Base-by-base conservation (phyloP, 2,113 vertebrate genomes). In the Mustelus asterias region DNA sequence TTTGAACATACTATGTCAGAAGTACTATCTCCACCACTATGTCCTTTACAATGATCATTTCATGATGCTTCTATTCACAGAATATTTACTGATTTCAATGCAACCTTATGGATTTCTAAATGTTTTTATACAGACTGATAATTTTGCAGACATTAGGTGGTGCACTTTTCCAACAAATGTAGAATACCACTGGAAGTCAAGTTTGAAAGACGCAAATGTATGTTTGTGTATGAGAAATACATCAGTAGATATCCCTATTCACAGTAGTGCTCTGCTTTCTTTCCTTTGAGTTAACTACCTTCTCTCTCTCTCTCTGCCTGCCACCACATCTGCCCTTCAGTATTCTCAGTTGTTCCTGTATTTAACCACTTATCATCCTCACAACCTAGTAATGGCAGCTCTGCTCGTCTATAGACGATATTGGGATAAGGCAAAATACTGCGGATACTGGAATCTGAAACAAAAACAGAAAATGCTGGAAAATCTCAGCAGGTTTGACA, bases 91-190 rank as follows among this genome's bases (percentile, higher is more conserved):
- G n/a, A 94, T 67, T 26, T 29, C 37, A 44, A 69, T 20, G 0
- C 70, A 94, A 6, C 11, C 14, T 41, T 37, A 69, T 94, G 60
- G 90, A 93, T 41, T 41, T 22, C 8, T 33, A 58, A 11, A 89
- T 58, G 24, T 20, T 65, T 41, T n/a, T 16, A 41, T 22, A 24
- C 90, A 10, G 63, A 94, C 41, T 65, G 44, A 44, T 41, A 67
- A 26, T 44, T 54, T 44, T 72, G 9, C 44, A 48, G 67, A 44
- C 94, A 48, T 29, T 95, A 72, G 94, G 69, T 95, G 94, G 94
- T 72, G 69, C 67, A 5, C 44, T 95, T 72, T 95, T 54, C 41
- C 67, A 95, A 33, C 44, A 54, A 95, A 95, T 72, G 67, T 95
- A 60, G 69, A 48, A 48, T 76, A 33, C 3, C 3, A 29, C 44